Evolutionary conservation across 2,113 vertebrate genomes (phyloP), one percentile per base, ranked within the genome.

Genomic region (Xyrauchen texanus): DNA sequence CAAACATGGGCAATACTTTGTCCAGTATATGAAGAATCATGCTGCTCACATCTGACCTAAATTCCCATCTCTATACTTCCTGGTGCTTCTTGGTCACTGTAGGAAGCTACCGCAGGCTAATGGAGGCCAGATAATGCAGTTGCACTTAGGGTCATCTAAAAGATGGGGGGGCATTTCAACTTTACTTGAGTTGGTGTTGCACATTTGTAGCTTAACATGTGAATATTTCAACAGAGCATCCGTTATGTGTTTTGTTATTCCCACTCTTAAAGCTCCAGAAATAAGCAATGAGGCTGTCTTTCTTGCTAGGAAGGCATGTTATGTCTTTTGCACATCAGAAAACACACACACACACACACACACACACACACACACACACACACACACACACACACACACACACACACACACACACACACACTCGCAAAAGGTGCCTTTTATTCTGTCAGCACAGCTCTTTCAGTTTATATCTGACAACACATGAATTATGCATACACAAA

Each of bases 401-500:
- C 58, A 55, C 51, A 70, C 11, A 11, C 7, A 51, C 49, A 47
- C 57, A 34, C 21, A 34, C 58, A 55, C 51, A 70, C 11, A 11
- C 7, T 5, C 16, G 34, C 49, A 47, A 61, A 63, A 4, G 3
- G 7, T 52, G 60, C 11, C 61, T 55, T 76, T 76, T 45, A 76
- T 53, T 76, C 51, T 53, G 21, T 45, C 73, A 65, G 62, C 45
- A 45, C 47, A 74, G 49, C 58, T 42, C 45, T 49, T 51, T 45
- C 58, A 74, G 21, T 63, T 51, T 51, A 72, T 57, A 73, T 80
- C 34, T 53, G 68, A 53, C 45, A 34, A 49, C 8, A 4, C 51
- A 65, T 80, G 44, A 65, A 72, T 73, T 72, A 65, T 72, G 16
- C 69, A 73, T 61, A n/a, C 34, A 63, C 57, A n/a, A 21, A 65